phyloP scores from a whole-genome alignment of 2,113 vertebrate species.

The Corythoichthys intestinalis region DNA sequence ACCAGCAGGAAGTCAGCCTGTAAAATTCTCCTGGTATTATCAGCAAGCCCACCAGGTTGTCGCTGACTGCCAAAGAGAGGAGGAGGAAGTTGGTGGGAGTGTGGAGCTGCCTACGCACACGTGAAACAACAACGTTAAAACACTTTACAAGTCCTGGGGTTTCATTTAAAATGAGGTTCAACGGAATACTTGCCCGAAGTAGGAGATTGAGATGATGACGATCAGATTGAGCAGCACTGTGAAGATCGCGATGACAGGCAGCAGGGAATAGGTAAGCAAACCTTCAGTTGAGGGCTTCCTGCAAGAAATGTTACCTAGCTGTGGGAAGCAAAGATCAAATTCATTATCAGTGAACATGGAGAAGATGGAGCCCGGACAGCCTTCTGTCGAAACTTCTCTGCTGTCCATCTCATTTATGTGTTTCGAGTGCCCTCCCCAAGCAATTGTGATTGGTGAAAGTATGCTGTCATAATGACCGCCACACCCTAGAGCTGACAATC shows the following conservation, averaged over 20 bases:
- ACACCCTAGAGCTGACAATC: no score
- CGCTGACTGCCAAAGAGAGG: slow-evolving; percentile 64
- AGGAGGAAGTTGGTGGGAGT: slow-evolving; percentile 65
- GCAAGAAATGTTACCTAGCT: neutral
- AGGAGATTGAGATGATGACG: slow-evolving; percentile 54
- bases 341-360: neutral
- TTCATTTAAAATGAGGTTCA: neutral
- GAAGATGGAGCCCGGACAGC: neutral
- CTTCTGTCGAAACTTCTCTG: neutral
- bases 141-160: neutral
- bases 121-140: neutral
- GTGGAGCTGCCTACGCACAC: slow-evolving; percentile 50
- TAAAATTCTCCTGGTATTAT: slow-evolving; percentile 77
- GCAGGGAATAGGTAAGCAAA: neutral
- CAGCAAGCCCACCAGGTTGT: slow-evolving; percentile 62
- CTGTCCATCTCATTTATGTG: neutral
- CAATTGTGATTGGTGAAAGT: neutral
- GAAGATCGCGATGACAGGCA: neutral
- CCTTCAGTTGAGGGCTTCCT: neutral
- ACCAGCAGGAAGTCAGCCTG: slow-evolving; percentile 56
- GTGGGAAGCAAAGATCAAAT: neutral
- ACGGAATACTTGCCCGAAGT: slow-evolving; percentile 40
- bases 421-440: neutral
- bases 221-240: slow-evolving; percentile 16
- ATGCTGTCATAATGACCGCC: neutral